Conservation (phyloP, 2,113 vertebrate genomes). For the Prinia subflava region DNA sequence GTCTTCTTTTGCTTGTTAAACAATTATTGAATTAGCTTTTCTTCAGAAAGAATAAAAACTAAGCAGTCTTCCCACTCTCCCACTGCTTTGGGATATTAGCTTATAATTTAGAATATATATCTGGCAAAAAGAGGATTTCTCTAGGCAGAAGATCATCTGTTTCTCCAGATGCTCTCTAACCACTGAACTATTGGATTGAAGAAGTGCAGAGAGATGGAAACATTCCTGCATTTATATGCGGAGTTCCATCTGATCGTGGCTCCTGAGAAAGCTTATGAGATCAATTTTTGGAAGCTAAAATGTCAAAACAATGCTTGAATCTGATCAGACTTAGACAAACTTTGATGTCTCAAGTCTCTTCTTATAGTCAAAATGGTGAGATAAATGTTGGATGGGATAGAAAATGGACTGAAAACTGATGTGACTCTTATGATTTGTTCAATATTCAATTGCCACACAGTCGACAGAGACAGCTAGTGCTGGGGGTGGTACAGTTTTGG, state of each 20-base stretch:
- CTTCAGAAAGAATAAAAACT: neutral
- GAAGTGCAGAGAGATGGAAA: neutral
- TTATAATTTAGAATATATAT: neutral
- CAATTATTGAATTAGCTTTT: neutral
- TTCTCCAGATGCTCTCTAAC: conserved; percentile 18
- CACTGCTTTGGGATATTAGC: neutral
- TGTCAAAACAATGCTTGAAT: neutral
- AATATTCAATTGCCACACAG: neutral
- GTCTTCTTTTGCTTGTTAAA: neutral
- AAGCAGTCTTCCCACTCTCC: neutral
- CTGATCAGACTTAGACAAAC: neutral
- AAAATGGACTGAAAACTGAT: neutral
- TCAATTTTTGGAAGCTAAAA: neutral
- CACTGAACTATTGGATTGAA: neutral
- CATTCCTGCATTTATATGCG: neutral
- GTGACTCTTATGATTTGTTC: neutral
- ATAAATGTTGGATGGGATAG: neutral
- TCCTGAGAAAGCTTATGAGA: neutral
- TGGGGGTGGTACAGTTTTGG: neutral
- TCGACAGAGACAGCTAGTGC: neutral
- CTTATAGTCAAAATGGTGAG: neutral
- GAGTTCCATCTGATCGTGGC: neutral
- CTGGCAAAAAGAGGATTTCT: neutral
- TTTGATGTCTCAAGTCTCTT: neutral
- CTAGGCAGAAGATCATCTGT: conserved; percentile 4